These are phyloP conservation scores for Leptopilina myrica DNA, from an alignment of 2,888 invertebrate species.

Conservation along the genomic window DNA sequence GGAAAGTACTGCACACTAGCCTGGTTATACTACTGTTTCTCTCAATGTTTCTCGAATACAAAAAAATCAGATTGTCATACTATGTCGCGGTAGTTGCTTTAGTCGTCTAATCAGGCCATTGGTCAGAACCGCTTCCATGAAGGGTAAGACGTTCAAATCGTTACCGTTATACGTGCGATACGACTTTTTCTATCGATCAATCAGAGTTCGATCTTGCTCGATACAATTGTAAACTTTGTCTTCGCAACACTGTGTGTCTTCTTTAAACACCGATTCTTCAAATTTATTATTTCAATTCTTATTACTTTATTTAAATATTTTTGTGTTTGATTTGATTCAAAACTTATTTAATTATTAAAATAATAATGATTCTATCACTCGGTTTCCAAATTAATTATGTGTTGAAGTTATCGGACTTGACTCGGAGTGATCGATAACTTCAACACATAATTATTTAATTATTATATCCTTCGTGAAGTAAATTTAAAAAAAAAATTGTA, in stretches of 20 bases:
- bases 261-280: slow-evolving; percentile 14
- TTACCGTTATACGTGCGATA: slow-evolving; percentile 69
- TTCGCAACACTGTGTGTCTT: neutral
- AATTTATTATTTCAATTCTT: neutral
- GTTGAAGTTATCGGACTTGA: too few species aligned
- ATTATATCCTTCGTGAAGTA: too few species aligned
- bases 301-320: too few species aligned
- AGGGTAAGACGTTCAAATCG: slow-evolving; percentile 71
- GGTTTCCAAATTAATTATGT: too few species aligned
- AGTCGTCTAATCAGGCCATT: slow-evolving; percentile 69
- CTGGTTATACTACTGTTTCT: slow-evolving; percentile 55
- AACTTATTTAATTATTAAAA: too few species aligned
- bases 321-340: too few species aligned
- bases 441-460: too few species aligned
- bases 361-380: too few species aligned
- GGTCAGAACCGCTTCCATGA: slow-evolving; percentile 70
- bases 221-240: slow-evolving; percentile 26
- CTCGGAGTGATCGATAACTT: too few species aligned
- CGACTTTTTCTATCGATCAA: slow-evolving; percentile 62
- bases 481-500: too few species aligned
- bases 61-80: slow-evolving; percentile 57
- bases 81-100: slow-evolving; percentile 52
- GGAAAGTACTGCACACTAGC: slow-evolving; percentile 47
- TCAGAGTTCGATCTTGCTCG: slow-evolving; percentile 57
- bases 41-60: slow-evolving; percentile 44